phyloP scores from a whole-genome alignment of 1,140 invertebrate genomes.

The Cydia splendana region DNA sequence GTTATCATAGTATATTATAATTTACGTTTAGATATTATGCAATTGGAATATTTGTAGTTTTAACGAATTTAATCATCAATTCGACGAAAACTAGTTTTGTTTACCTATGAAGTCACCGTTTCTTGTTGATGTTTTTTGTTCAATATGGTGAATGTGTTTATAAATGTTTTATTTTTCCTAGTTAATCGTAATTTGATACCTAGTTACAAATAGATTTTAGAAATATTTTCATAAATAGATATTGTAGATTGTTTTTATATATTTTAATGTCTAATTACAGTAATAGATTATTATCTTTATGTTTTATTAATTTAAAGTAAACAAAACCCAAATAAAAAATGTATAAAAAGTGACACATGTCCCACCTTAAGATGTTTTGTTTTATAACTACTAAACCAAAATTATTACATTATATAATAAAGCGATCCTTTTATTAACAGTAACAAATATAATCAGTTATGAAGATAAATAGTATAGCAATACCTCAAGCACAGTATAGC shows the following conservation, averaged over 20 bases:
- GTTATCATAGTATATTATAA: not conserved
- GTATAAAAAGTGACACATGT: no score
- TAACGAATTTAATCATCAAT: conserved; percentile 19
- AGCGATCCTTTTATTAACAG: not conserved
- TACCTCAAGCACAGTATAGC: not conserved
- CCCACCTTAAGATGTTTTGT: no score
- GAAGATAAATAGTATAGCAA: not conserved
- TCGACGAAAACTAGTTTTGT: not conserved
- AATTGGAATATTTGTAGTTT: not conserved
- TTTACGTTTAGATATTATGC: conserved; percentile 21
- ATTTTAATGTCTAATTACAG: no score
- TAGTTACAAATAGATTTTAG: no score
- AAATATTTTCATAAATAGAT: no score
- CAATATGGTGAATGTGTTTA: no score
- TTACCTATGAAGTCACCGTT: not conserved
- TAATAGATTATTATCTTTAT: no score
- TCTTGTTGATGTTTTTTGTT: conserved; percentile 21
- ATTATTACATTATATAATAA: not conserved
- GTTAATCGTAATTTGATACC: no score
- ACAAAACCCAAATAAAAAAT: no score
- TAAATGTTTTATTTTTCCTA: no score
- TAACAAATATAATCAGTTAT: not conserved
- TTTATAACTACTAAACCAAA: not conserved
- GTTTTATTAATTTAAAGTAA: no score
- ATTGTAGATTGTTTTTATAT: no score